Base-by-base conservation (phyloP, 2,113 vertebrate genomes). In the Xiphorhynchus elegans region DNA sequence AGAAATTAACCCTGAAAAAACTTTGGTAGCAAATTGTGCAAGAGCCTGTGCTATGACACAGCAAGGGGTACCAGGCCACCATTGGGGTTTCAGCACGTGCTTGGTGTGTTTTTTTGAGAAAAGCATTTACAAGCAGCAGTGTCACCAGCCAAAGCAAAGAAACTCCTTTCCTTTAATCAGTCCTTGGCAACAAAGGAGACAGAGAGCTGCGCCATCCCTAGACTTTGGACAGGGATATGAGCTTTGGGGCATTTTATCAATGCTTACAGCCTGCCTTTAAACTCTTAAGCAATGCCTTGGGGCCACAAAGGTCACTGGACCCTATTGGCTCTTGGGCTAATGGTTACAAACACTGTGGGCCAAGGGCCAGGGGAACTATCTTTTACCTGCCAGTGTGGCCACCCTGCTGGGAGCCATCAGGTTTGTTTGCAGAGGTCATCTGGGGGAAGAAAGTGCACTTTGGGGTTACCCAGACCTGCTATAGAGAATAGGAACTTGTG, bases 401-500 rank as follows among this genome's bases (percentile, higher is more conserved):
- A 13, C 21, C 4, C 33, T 1, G 4, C 52, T 68, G 58, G 70
- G n/a, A 86, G 7, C 29, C 15, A 13, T 21, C 4, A 2, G 16
- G 16, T 86, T 73, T 44, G 20, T 73, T 86, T 73, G 68, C 63
- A 52, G 62, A 76, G 33, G 35, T 33, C 63, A 46, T 46, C 17
- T 3, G 7, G 20, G 33, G 35, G 8, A 63, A 15, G 28, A 35
- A 83, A 63, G 17, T 25, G 17, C 11, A 21, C 12, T 73, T 37
- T 52, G 40, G 23, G 26, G 17, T 35, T 24, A 79, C 19, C 8
- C 23, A 72, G 67, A 42, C 25, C 58, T 0, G 1, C 33, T 31
- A 37, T 15, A 5, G 1, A 31, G 69, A 35, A 13, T 29, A 20
- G 35, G 26, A 47, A 0, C 0, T 12, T 55, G 26, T 8, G n/a